phyloP scores from a whole-genome alignment of 2,888 invertebrate genomes.

The Girardia tigrina region DNA sequence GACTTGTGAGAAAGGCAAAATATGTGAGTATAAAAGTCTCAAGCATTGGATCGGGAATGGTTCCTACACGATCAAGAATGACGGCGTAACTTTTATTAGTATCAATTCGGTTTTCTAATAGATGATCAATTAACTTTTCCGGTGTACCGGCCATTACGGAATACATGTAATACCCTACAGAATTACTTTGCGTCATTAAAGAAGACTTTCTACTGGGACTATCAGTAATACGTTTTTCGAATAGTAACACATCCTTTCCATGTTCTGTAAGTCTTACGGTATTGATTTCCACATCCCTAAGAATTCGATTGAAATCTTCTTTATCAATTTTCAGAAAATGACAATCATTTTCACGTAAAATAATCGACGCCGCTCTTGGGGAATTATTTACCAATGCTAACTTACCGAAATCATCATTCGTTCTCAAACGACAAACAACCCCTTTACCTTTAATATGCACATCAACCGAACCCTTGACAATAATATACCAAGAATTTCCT shows the following conservation, averaged over 20 bases:
- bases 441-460: slow-evolving; percentile 72
- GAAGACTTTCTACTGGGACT: slow-evolving; percentile 20
- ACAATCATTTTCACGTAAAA: slow-evolving; percentile 66
- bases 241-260: slow-evolving; percentile 66
- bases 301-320: slow-evolving; percentile 67
- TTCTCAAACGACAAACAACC: slow-evolving; percentile 65
- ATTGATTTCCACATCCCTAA: slow-evolving; percentile 68
- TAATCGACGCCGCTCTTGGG: slow-evolving; percentile 69
- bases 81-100: slow-evolving; percentile 51
- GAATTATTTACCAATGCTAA: slow-evolving; percentile 70
- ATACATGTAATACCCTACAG: slow-evolving; percentile 53
- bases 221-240: slow-evolving; percentile 56
- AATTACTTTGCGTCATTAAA: slow-evolving; percentile 13
- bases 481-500: slow-evolving; percentile 70
- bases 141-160: slow-evolving; percentile 74
- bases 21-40: slow-evolving; percentile 71
- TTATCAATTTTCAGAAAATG: slow-evolving; percentile 71
- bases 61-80: slow-evolving; percentile 37
- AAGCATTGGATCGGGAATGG: slow-evolving; percentile 59
- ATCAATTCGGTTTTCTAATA: slow-evolving; percentile 65
- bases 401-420: slow-evolving; percentile 75
- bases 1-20: slow-evolving; percentile 66
- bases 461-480: slow-evolving; percentile 67
- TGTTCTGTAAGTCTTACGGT: slow-evolving; percentile 70
- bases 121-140: slow-evolving; percentile 70